A percentile compares a stretch with the other conserved stretches of the same genome.
phyloP scores from a whole-genome alignment of 2,113 vertebrate species.

The Cebus imitator region DNA sequence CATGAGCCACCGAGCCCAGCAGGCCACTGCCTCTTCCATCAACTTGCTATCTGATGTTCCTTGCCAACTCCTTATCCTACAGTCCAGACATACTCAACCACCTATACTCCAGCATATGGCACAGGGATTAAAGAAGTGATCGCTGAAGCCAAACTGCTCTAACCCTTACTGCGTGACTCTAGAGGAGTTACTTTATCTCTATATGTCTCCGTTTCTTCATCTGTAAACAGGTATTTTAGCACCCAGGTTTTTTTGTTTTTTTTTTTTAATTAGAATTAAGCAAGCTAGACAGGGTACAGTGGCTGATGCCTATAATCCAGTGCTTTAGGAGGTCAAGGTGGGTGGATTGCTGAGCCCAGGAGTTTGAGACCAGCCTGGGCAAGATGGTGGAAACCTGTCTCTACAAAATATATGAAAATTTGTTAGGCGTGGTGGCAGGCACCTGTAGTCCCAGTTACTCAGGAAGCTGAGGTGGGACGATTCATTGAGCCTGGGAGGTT shows the following conservation, averaged over 20 bases:
- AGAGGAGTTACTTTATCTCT: neutral
- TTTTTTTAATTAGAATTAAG: neutral
- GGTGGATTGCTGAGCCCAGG: no score
- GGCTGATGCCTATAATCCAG: no score
- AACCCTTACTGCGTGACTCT: neutral
- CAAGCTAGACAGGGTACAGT: neutral
- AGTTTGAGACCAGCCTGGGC: no score
- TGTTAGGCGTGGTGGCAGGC: no score
- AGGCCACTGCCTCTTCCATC: neutral
- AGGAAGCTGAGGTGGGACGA: no score
- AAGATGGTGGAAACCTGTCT: no score
- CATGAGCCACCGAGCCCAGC: neutral
- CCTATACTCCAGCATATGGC: neutral
- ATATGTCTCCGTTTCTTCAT: neutral
- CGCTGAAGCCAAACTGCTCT: neutral
- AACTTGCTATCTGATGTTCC: neutral
- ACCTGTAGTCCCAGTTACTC: no score
- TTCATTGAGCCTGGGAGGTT: no score
- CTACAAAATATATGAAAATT: no score
- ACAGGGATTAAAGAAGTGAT: neutral
- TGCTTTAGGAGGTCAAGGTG: no score
- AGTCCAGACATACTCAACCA: neutral
- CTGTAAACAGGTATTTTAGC: neutral
- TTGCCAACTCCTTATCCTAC: neutral
- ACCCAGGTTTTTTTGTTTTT: neutral